Evolutionary conservation across 2,113 vertebrate species (phyloP).

Genomic region (Pycnonotus jocosus): DNA sequence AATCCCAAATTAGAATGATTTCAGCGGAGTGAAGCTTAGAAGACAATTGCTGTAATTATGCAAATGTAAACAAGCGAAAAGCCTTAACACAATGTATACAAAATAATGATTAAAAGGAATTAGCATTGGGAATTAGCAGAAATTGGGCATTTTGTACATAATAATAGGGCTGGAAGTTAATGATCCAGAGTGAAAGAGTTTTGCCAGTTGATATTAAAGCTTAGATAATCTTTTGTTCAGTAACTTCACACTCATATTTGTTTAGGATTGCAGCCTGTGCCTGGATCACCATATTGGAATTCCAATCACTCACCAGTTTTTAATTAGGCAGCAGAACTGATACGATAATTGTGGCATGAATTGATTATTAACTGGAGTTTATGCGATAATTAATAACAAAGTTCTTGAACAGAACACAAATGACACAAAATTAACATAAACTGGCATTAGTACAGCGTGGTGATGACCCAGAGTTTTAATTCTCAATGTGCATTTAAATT

Average conservation of each 20-base stretch:
- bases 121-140: conserved; percentile 59
- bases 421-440: neutral
- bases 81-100: conserved; percentile 64
- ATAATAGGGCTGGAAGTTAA: conserved; percentile 70
- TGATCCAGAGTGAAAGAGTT: conserved; percentile 61
- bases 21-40: conserved; percentile 30
- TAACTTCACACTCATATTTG: conserved; percentile 60
- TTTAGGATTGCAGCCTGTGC: conserved; percentile 63
- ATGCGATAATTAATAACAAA: neutral
- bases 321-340: conserved; percentile 63
- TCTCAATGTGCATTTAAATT: neutral
- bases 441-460: neutral
- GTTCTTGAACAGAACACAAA: neutral
- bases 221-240: conserved; percentile 66
- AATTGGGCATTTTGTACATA: conserved; percentile 73
- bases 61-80: conserved; percentile 72
- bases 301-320: conserved; percentile 65
- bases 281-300: conserved; percentile 56
- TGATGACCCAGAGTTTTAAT: neutral
- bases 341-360: conserved; percentile 51
- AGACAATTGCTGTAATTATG: conserved; percentile 75
- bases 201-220: conserved; percentile 68
- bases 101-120: conserved; percentile 75
- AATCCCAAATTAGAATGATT: conserved; percentile 51
- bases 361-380: conserved; percentile 14